phyloP scores from a whole-genome alignment of 2,888 invertebrate genomes.

The Molorchus minor region DNA sequence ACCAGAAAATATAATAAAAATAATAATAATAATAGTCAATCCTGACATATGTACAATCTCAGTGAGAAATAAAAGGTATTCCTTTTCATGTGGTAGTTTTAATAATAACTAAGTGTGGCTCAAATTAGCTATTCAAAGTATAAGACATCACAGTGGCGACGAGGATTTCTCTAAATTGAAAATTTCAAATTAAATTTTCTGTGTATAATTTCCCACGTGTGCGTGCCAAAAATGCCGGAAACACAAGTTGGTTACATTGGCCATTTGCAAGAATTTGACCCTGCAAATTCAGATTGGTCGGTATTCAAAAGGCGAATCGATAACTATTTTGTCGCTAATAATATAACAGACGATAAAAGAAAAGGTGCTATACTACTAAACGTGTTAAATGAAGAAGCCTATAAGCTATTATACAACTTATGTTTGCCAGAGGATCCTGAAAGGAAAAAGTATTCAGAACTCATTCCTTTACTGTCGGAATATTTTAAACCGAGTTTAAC shows the following conservation, averaged over 20 bases:
- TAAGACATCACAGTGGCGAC: not conserved
- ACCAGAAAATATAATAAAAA: too few species aligned
- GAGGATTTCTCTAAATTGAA: not conserved
- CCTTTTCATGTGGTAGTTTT: too few species aligned
- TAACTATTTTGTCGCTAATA: not conserved
- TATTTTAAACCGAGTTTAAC: conserved; percentile 15
- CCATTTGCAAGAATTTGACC: not conserved
- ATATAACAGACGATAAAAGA: not conserved
- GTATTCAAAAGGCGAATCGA: not conserved
- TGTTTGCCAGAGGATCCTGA: conserved; percentile 13
- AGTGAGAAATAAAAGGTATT: too few species aligned
- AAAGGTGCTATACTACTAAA: not conserved
- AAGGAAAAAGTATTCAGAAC: not conserved
- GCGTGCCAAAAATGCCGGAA: not conserved
- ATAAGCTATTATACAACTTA: not conserved
- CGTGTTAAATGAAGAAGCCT: not conserved
- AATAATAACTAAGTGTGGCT: too few species aligned
- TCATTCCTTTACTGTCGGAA: not conserved
- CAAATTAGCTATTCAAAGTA: too few species aligned
- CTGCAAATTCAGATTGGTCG: not conserved
- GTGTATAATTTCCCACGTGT: not conserved
- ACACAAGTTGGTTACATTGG: not conserved
- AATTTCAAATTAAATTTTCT: not conserved
- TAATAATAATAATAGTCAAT: too few species aligned
- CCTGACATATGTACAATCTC: too few species aligned